Base-by-base conservation (phyloP, 2,113 vertebrate genomes). In the Oncorhynchus clarkii region DNA sequence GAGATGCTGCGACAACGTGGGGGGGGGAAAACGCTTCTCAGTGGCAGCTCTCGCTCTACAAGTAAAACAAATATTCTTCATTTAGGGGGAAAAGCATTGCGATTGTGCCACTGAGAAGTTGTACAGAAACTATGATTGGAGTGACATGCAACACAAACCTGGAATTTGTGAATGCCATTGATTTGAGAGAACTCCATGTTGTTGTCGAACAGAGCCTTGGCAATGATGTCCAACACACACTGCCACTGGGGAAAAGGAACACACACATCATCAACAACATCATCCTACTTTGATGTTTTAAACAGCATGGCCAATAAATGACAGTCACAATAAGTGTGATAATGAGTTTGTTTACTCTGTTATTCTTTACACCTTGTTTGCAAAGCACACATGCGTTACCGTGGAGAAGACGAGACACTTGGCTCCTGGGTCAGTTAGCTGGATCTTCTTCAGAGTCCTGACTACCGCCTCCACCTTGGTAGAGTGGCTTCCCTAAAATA, bases 391-490 rank as follows among this genome's bases (percentile, higher is more conserved):
- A 65, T 49, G 45, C 7, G 87, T 87, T 96, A 99, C 98, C 93
- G 95, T 97, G 80, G 98, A 99, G 88, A 99, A 99, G 64, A 99
- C 97, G 0, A 99, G 93, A 18, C 97, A 95, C 90, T 99, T 99
- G 73, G 98, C 97, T 9, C 95, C 95, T 0, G 95, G 95, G 81
- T 98, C 93, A 81, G 90, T 93, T 67, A 89, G 90, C 72, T 98
- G 96, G 84, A 99, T 97, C 94, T 94, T 97, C 92, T 96, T 97
- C 81, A 99, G 93, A 1, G 96, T 96, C 91, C 97, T 93, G 79
- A 99, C 93, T 77, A 99, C 97, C 8, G 97, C 98, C 90, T 99
- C 98, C 80, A 99, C 97, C 92, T 99, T 99, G 77, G 98, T 99
- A 1, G 98, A 99, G 87, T 99, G 97, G 82, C 98, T 99, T 85